Evolutionary conservation across 2,888 invertebrate species (phyloP).

Genomic region (Drosophila pegasa): DNA sequence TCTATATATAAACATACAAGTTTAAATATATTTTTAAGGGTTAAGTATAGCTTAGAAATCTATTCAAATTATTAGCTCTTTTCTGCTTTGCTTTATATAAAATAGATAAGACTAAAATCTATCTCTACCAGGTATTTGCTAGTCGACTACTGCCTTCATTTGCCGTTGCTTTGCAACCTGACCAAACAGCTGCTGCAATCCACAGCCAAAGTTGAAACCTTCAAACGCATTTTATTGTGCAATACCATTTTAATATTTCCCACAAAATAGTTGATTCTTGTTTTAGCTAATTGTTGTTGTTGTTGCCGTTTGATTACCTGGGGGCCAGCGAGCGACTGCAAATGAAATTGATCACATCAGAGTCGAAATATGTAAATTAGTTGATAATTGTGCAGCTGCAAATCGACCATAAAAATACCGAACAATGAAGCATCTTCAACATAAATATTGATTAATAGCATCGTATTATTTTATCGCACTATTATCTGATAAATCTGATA

Average conservation of each 20-base stretch:
- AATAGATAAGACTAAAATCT: no score
- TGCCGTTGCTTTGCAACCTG: not conserved
- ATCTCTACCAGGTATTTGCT: not conserved
- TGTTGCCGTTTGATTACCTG: constrained; percentile 16
- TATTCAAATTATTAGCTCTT: no score
- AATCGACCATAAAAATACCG: constrained; percentile 7
- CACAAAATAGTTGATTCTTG: constrained; percentile 37
- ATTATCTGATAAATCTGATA: no score
- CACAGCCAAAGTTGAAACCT: constrained; percentile 33
- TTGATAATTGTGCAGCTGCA: constrained; percentile 32
- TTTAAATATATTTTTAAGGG: no score
- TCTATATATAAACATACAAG: no score
- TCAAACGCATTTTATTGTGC: constrained; percentile 47
- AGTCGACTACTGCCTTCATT: not conserved
- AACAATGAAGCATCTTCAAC: constrained; percentile 3
- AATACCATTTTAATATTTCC: constrained; percentile 40
- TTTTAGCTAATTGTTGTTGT: constrained; percentile 13
- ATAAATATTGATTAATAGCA: no score
- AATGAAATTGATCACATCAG: constrained; percentile 18
- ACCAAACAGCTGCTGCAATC: constrained; percentile 27
- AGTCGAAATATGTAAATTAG: constrained; percentile 45
- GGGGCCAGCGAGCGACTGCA: constrained; percentile 20
- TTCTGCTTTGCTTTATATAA: no score
- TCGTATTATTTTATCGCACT: no score
- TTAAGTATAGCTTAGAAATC: no score